phyloP scores from a whole-genome alignment of 2,113 vertebrate species.

The Chloropsis hardwickii region DNA sequence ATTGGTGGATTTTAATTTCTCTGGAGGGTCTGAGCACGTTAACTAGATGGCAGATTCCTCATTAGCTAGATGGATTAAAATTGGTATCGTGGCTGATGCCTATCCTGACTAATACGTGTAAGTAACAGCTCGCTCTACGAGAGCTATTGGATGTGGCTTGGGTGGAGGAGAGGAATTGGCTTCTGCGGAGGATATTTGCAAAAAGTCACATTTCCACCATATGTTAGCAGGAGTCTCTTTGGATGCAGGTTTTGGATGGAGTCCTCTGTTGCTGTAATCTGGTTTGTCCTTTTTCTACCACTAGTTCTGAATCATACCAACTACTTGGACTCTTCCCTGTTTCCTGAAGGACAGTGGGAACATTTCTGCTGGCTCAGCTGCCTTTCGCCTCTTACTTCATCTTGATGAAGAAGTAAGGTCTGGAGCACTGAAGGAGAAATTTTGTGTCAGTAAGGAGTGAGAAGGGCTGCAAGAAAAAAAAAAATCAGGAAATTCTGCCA shows the following conservation, averaged over 20 bases:
- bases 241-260: slow-evolving; percentile 69
- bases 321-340: slow-evolving; percentile 47
- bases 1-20: slow-evolving; percentile 65
- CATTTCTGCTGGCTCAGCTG: slow-evolving; percentile 52
- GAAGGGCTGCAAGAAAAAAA: background rate
- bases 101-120: slow-evolving; percentile 64
- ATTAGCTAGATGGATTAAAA: slow-evolving; percentile 70
- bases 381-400: slow-evolving; percentile 17
- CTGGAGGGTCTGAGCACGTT: slow-evolving; percentile 11
- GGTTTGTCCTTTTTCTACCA: slow-evolving; percentile 62
- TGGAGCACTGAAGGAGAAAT: background rate
- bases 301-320: slow-evolving; percentile 61
- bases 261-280: slow-evolving; percentile 64
- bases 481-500: background rate
- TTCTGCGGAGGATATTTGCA: slow-evolving; percentile 68
- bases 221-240: slow-evolving; percentile 71
- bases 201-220: slow-evolving; percentile 73
- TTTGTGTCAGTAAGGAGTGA: background rate
- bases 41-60: slow-evolving; percentile 60
- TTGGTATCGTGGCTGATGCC: slow-evolving; percentile 63
- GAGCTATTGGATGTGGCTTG: slow-evolving; percentile 62
- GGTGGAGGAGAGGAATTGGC: slow-evolving; percentile 70
- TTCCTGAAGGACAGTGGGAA: slow-evolving; percentile 48
- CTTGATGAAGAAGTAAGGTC: background rate
- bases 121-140: slow-evolving; percentile 59